Evolutionary conservation across 2,113 vertebrate genomes (phyloP).

Genomic region (Pseudorasbora parva): DNA sequence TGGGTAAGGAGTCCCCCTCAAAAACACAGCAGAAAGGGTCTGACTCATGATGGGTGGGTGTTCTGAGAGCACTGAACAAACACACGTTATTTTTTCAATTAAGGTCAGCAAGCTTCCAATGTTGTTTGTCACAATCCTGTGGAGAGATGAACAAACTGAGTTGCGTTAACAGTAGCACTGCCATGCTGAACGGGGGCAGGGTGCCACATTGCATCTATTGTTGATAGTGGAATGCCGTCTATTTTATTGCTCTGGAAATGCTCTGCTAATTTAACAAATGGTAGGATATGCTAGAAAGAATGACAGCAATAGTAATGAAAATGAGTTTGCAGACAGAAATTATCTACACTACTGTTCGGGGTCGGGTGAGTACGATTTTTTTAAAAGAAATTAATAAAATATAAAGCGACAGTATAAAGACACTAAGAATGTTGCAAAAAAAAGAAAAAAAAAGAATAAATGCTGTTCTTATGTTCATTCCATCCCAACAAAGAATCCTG

Average conservation of each 20-base stretch:
- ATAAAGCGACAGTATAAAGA: no score
- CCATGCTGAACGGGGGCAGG: constrained; percentile 16
- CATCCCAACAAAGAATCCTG: background rate
- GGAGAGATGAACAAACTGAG: constrained; percentile 69
- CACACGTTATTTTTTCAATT: constrained; percentile 61
- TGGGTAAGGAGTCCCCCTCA: constrained; percentile 45
- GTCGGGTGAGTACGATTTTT: background rate
- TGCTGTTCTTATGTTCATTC: background rate
- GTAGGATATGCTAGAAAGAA: background rate
- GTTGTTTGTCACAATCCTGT: constrained; percentile 69
- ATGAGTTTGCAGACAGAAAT: background rate
- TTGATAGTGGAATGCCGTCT: constrained; percentile 26
- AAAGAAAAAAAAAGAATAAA: no score
- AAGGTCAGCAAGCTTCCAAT: constrained; percentile 60
- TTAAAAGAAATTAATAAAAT: background rate
- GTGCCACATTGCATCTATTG: constrained; percentile 31
- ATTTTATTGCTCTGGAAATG: constrained; percentile 9
- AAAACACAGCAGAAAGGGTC: constrained; percentile 39
- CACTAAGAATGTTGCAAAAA: no score
- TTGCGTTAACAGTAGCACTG: constrained; percentile 61
- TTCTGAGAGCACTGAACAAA: constrained; percentile 55
- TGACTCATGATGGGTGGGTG: constrained; percentile 48
- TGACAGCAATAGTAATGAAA: background rate
- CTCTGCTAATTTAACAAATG: constrained; percentile 10
- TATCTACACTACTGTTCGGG: background rate